Base-by-base conservation (phyloP, 1,140 invertebrate genomes). In the Sweltsa coloradensis region DNA sequence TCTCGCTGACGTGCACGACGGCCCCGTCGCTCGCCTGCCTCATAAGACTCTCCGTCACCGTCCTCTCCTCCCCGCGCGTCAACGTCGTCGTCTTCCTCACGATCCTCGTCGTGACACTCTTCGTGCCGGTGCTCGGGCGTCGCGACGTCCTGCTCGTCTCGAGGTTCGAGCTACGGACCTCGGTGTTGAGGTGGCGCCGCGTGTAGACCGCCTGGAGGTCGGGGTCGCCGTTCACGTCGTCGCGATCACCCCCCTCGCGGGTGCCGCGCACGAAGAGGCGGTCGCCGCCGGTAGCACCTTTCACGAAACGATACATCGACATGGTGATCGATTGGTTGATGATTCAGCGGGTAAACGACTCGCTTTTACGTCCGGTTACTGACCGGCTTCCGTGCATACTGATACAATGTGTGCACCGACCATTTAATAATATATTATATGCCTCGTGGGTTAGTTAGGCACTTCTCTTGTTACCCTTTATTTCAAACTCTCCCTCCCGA, bases 51-150 rank as follows among this genome's bases (percentile, higher is more conserved):
- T 89, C 81, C 14, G 78, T 68, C 14, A 78, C 73, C 50, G 77
- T 76, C 50, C 83, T 76, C 60, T 90, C 85, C 57, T 93, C 88
- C 19, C 87, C 89, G 2, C 87, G 72, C 14, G 87, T 89, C 43
- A 93, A 61, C n/a, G n/a, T n/a, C n/a, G n/a, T n/a, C n/a, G n/a
- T n/a, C n/a, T n/a, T n/a, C n/a, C n/a, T n/a, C n/a, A n/a, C n/a
- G 49, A 92, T 87, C 54, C 85, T 78, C 21, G 88, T n/a, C n/a
- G 88, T 91, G 45, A 91, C 87, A 46, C 81, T 73, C 40, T 83
- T 73, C 53, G 80, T 78, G 41, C 79, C 85, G 63, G 73, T 85
- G 55, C 78, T 78, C 51, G 74, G 79, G 58, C 74, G 78, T 67
- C 76, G 79, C 60, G 81, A 85, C 53, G 84, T 79, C 64, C 85